Conservation (phyloP, 2,113 vertebrate species). For the Notarius lentiginosus region DNA sequence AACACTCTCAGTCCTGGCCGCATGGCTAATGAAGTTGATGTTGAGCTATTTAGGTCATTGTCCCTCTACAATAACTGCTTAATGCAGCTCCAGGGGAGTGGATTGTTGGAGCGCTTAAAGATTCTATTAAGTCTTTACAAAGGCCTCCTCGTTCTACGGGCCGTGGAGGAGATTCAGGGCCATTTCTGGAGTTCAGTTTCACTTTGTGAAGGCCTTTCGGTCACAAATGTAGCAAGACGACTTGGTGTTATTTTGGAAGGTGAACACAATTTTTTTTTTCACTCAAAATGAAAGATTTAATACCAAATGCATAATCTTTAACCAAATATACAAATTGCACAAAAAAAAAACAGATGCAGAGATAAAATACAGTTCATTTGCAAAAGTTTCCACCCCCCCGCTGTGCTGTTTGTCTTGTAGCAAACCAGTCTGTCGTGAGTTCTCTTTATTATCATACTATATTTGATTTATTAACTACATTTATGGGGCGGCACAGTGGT, state of each 20-base stretch:
- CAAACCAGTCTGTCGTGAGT: background rate
- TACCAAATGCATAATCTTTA: background rate
- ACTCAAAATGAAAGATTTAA: background rate
- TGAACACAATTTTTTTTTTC: background rate
- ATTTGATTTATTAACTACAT: background rate
- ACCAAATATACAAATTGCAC: background rate
- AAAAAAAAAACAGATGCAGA: background rate
- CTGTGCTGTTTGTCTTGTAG: background rate
- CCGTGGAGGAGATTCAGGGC: constrained; percentile 78
- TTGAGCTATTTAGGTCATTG: constrained; percentile 96
- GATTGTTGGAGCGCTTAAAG: constrained; percentile 96
- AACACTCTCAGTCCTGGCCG: constrained; percentile 82
- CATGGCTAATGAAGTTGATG: constrained; percentile 95
- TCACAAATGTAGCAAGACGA: constrained; percentile 71
- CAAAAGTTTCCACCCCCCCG: background rate
- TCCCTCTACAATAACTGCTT: constrained; percentile 97
- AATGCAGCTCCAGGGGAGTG: constrained; percentile 94
- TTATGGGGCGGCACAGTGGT: too few species aligned
- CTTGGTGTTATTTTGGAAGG: constrained; percentile 62
- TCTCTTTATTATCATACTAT: background rate
- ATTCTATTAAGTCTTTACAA: constrained; percentile 98
- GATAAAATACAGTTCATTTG: background rate
- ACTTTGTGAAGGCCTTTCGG: constrained; percentile 68
- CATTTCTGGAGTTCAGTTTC: constrained; percentile 74
- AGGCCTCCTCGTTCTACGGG: constrained; percentile 82